Percentiles rank a stretch among this genome's conserved stretches.
Evolutionary conservation across 1,140 invertebrate species (phyloP).

Genomic region (Centruroides vittatus): DNA sequence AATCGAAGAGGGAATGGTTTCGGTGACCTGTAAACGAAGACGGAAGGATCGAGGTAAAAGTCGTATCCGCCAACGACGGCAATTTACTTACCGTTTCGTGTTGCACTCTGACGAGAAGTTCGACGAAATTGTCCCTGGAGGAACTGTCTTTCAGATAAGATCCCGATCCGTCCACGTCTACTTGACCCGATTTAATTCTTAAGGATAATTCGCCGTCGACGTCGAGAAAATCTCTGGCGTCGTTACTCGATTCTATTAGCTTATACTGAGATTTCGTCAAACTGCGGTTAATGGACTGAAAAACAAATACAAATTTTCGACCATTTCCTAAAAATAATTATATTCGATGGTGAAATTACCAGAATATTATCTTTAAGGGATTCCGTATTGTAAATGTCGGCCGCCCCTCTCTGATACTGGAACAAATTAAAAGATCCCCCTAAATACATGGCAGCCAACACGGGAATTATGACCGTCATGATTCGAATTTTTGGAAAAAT

Average conservation of each 20-base stretch:
- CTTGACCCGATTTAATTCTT: constrained; percentile 11
- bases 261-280: constrained; percentile 15
- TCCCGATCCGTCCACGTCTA: constrained; percentile 3
- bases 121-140: constrained; percentile 11
- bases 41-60: background rate
- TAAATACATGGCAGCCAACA: too few relatives aligned
- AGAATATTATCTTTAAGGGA: too few relatives aligned
- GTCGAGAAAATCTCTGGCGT: constrained; percentile 12
- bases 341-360: too few relatives aligned
- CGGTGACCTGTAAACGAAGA: constrained; percentile 1
- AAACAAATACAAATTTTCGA: background rate
- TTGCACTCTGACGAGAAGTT: constrained; percentile 11
- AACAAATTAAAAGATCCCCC: too few relatives aligned
- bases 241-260: constrained; percentile 9
- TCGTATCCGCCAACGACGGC: too few relatives aligned
- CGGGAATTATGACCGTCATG: too few relatives aligned
- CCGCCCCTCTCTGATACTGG: too few relatives aligned
- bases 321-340: too few relatives aligned
- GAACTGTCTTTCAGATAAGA: constrained; percentile 8
- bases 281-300: constrained; percentile 11
- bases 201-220: constrained; percentile 11
- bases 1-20: constrained; percentile 2
- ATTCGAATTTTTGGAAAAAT: too few relatives aligned
- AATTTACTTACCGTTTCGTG: constrained; percentile 12
- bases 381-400: too few relatives aligned